Conservation (phyloP, 2,113 vertebrate species). For the Tretioscincus oriximinensis region DNA sequence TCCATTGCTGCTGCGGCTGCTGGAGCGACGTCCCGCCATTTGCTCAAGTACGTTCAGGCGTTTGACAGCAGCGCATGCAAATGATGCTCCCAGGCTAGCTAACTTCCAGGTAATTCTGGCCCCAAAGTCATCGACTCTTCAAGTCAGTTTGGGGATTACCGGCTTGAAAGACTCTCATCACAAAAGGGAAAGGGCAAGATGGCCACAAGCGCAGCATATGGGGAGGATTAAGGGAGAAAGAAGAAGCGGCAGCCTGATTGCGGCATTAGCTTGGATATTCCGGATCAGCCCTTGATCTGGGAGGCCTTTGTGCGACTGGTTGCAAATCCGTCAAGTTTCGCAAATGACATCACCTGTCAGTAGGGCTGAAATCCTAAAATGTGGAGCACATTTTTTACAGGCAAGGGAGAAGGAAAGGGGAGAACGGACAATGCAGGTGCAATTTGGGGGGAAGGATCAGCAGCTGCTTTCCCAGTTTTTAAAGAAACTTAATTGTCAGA, state of each 20-base stretch:
- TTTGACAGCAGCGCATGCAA: not conserved
- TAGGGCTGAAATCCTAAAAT: constrained; percentile 28
- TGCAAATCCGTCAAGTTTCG: constrained; percentile 25
- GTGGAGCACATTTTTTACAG: constrained; percentile 4
- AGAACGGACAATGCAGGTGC: not conserved
- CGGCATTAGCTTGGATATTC: constrained; percentile 5
- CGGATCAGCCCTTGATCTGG: not conserved
- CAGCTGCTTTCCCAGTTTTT: not conserved
- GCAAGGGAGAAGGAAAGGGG: not conserved
- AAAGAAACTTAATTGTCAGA: not conserved
- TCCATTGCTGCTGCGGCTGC: not conserved
- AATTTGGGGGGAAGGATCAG: not conserved
- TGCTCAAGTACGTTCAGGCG: not conserved
- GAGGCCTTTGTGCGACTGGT: constrained; percentile 10
- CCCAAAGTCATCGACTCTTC: constrained; percentile 7
- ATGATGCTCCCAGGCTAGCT: not conserved
- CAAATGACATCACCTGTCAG: not conserved
- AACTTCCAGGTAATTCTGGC: not conserved
- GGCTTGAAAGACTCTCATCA: not conserved
- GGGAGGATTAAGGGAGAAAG: not conserved
- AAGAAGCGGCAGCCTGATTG: not conserved
- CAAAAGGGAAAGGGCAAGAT: not conserved
- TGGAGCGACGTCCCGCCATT: no score
- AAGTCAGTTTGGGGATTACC: constrained; percentile 1
- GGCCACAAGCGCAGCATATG: not conserved